These are phyloP conservation scores for Zophobas atratus DNA, from an alignment of 1,140 invertebrate species.

Conservation along the genomic window DNA sequence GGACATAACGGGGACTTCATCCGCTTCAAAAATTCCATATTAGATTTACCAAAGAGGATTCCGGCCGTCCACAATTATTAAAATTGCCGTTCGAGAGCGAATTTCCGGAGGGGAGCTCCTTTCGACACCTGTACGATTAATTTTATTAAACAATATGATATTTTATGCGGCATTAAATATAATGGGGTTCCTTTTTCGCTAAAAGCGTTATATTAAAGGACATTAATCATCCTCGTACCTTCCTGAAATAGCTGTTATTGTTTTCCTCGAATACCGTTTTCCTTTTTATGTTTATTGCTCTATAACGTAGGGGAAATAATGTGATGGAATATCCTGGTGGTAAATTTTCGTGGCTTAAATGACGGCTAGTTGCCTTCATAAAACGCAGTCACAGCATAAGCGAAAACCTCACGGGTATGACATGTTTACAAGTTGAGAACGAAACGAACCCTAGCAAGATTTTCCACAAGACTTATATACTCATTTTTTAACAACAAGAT, in stretches of 20 bases:
- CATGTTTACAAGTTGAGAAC: not conserved
- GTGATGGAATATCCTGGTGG: constrained; percentile 38
- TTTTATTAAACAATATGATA: constrained; percentile 43
- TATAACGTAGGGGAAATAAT: constrained; percentile 42
- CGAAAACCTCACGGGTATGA: not conserved
- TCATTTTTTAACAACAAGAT: too few species aligned
- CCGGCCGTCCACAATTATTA: not conserved
- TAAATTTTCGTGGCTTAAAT: constrained; percentile 11
- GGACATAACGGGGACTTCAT: not conserved
- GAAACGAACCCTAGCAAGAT: too few species aligned
- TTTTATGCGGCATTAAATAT: constrained; percentile 45
- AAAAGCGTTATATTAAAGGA: constrained; percentile 46
- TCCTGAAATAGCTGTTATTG: constrained; percentile 46
- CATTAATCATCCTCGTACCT: constrained; percentile 47
- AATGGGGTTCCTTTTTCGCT: constrained; percentile 43
- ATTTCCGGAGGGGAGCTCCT: not conserved
- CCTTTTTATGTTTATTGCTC: constrained; percentile 48
- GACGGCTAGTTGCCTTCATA: constrained; percentile 6
- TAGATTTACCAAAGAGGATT: not conserved
- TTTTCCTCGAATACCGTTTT: constrained; percentile 46
- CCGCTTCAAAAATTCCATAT: constrained; percentile 3
- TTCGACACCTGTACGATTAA: constrained; percentile 25
- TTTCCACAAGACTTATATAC: too few species aligned
- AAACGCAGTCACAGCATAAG: not conserved
- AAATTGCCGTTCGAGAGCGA: not conserved